Base-by-base conservation (phyloP, 2,113 vertebrate genomes). In the Camelus bactrianus region DNA sequence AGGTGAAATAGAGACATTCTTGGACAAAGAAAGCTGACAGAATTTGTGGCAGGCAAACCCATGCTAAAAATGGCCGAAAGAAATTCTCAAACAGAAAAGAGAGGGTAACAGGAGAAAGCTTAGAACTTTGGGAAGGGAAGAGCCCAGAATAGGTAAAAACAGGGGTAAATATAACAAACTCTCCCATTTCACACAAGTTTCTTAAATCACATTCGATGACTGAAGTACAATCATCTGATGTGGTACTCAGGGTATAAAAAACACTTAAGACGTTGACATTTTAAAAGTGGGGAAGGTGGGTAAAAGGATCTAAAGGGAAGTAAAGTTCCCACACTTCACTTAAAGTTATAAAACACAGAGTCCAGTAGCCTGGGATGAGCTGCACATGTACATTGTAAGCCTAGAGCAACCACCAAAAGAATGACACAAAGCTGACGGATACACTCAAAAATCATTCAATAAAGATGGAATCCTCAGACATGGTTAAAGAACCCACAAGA, bases 311-410 rank as follows among this genome's bases (percentile, higher is more conserved):
- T 22, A 6, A 35, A 19, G 1, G 2, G 35, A 85, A 75, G 10
- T 1, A 17, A 11, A 50, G 46, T 20, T 42, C 48, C 35, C 64
- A 26, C 6, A 14, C 8, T 14, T 26, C 28, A 35, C 72, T 28
- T 2, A 48, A 35, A 19, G 86, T 9, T 38, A 30, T 5, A 32
- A 64, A 58, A 48, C 54, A 46, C 60, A 3, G 70, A 6, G 4
- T 17, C 72, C 17, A 8, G 67, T 0, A 15, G 16, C 8, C 16
- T 0, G 14, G 42, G 24, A 6, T 24, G 4, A 50, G 46, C n/a
- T 6, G 15, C 2, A 0, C 6, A 42, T 0, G 28, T 7, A 6
- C 3, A 6, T 0, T 10, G 20, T 17, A 35, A 82, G 26, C 38
- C 60, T 14, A 3, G 3, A 35, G 72, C 20, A 15, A 1, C 38